Evolutionary conservation across 2,113 vertebrate genomes (phyloP), one percentile per base, ranked within the genome.

Genomic region (Tachysurus vachellii): DNA sequence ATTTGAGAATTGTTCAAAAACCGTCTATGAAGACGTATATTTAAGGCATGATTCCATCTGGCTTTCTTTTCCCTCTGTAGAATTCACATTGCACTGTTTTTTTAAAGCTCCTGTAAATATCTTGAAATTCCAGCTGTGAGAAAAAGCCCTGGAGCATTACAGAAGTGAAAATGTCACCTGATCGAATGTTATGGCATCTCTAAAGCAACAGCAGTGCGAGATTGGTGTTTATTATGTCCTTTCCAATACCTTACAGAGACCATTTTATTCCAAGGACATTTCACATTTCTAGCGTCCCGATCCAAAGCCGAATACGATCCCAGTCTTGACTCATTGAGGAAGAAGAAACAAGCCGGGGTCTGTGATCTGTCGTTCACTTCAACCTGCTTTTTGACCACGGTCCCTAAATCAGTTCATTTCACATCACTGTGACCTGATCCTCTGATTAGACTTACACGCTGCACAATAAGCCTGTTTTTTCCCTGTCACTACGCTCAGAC

Each of bases 401-500:
- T 86, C 62, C 76, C 79, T 68, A 82, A 85, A 80, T 77, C 85
- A 85, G 86, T 82, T 85, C 80, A 90, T 90, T 89, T 89, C 86
- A 84, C 85, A 44, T 76, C 73, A 14, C 12, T n/a, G 0, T 26
- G 88, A 56, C 88, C 88, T 89, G 88, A 87, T 85, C 85, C 79
- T 36, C 79, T 84, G 86, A 90, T 91, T 91, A 86, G 57, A 89
- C 66, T 75, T 56, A 84, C 66, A 84, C 85, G 71, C 87, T 83
- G 76, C 85, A 84, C 54, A 85, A 71, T 75, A 80, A 80, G 10
- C 42, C 44, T 75, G 14, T 53, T 50, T 76, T 62, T 66, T 83
- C 21, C 28, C 16, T 21, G 28, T 75, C 19, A 57, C 82, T 87
- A n/a, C 54, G 59, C 80, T 79, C 82, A 84, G 71, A 87, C 66